Evolutionary conservation across 1,140 invertebrate species (phyloP).

Genomic region (Proales similis): DNA sequence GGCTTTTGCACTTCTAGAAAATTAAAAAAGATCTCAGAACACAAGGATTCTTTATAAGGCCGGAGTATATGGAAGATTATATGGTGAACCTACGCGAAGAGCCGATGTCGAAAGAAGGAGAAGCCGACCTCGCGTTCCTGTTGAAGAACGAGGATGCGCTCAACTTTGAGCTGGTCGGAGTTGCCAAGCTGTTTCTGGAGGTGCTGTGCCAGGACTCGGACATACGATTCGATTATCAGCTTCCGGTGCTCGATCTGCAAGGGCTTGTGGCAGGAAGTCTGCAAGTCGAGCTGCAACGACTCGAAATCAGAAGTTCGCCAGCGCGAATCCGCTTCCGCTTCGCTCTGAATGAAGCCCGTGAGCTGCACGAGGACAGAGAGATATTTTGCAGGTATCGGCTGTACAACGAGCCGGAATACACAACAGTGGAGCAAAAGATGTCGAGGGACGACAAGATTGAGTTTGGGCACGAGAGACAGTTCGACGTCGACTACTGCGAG

Average conservation of each 20-base stretch:
- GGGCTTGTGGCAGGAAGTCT: slow-evolving; percentile 73
- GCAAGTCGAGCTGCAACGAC: slow-evolving; percentile 3
- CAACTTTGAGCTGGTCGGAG: slow-evolving; percentile 87
- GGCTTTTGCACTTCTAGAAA: too few species aligned
- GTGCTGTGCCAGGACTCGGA: slow-evolving; percentile 83
- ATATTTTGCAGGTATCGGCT: too few species aligned
- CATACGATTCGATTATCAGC: slow-evolving; percentile 80
- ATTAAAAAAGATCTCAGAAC: too few species aligned
- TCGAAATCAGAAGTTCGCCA: not conserved
- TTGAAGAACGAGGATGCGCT: slow-evolving; percentile 39
- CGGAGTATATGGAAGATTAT: too few species aligned
- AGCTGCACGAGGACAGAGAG: too few species aligned
- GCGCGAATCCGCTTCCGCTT: not conserved
- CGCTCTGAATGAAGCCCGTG: too few species aligned
- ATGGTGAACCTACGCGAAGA: too few species aligned
- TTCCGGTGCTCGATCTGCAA: slow-evolving; percentile 96
- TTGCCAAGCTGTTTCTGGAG: slow-evolving; percentile 94
- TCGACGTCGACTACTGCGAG: slow-evolving; percentile 78
- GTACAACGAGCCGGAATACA: too few species aligned
- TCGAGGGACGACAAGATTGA: not conserved
- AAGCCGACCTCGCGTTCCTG: slow-evolving; percentile 37
- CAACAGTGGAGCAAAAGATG: too few species aligned
- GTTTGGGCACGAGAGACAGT: slow-evolving; percentile 61
- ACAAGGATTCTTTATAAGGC: too few species aligned
- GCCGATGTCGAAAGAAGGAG: too few species aligned